phyloP scores from a whole-genome alignment of 2,888 invertebrate species.

The Psococerastis gibbosa region DNA sequence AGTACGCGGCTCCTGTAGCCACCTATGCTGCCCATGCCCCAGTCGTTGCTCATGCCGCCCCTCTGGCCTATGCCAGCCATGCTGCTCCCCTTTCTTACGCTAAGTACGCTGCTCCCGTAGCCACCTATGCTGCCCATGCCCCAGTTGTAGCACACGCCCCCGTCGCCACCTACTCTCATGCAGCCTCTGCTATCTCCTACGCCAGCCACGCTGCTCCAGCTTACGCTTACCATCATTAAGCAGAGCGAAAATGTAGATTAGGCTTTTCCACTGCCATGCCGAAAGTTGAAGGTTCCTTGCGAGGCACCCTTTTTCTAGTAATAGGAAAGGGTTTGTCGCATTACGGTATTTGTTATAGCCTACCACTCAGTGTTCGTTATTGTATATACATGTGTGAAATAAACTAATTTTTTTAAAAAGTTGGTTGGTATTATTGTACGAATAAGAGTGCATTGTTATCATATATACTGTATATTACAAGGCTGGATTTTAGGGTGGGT shows the following conservation, averaged over 20 bases:
- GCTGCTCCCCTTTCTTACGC: no score
- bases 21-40: constrained; percentile 23
- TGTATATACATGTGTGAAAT: neutral
- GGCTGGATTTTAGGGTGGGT: no score
- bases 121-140: constrained; percentile 16
- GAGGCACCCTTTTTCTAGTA: neutral
- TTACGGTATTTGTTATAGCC: neutral
- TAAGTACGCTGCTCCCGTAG: constrained; percentile 17
- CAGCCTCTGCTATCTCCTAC: no score
- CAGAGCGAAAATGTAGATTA: neutral
- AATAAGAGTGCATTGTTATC: no score
- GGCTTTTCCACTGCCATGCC: neutral
- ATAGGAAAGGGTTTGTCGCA: neutral
- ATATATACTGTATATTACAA: no score
- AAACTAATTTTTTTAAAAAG: no score
- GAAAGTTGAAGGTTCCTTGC: neutral
- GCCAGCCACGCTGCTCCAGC: constrained; percentile 13
- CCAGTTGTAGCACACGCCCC: constrained; percentile 19
- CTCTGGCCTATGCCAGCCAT: no score
- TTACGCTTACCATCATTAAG: neutral
- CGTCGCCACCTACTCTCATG: no score
- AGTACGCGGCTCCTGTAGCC: constrained; percentile 24
- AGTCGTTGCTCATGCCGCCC: neutral
- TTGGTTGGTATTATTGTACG: no score
- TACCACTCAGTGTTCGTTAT: neutral